Conservation (phyloP, 2,888 invertebrate species). For the Zeuzera pyrina region DNA sequence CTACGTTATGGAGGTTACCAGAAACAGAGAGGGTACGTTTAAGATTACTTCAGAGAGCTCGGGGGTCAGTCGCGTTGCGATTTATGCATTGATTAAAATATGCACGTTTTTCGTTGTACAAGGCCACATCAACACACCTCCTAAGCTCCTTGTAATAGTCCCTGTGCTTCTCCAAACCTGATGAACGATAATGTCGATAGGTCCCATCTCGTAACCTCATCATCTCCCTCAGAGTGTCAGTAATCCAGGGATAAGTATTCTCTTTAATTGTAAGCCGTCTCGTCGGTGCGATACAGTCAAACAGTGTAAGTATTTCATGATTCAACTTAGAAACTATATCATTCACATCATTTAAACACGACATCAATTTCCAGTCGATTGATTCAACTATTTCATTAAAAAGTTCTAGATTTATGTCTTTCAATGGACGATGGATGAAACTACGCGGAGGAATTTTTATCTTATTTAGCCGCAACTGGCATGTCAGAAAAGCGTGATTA, state of each 20-base stretch:
- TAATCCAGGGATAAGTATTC: conserved; percentile 4
- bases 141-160: conserved; percentile 2
- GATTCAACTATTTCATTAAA: too few species aligned
- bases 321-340: too few species aligned
- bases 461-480: conserved; percentile 5
- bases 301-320: too few species aligned
- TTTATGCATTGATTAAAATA: conserved; percentile 3
- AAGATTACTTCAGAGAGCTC: background rate
- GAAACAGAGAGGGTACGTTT: background rate
- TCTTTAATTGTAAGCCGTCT: too few species aligned
- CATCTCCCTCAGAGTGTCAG: conserved; percentile 2
- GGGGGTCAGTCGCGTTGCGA: background rate
- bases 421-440: conserved; percentile 1
- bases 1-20: background rate
- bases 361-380: too few species aligned
- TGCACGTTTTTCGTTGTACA: conserved; percentile 3
- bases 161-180: background rate
- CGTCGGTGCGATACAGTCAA: too few species aligned
- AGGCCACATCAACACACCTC: background rate
- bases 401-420: conserved; percentile 1
- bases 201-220: conserved; percentile 3
- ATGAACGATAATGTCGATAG: background rate
- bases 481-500: conserved; percentile 2
- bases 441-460: background rate
- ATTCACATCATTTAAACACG: too few species aligned